Base-by-base conservation (phyloP, 2,888 invertebrate genomes). In the Griposia aprilina region DNA sequence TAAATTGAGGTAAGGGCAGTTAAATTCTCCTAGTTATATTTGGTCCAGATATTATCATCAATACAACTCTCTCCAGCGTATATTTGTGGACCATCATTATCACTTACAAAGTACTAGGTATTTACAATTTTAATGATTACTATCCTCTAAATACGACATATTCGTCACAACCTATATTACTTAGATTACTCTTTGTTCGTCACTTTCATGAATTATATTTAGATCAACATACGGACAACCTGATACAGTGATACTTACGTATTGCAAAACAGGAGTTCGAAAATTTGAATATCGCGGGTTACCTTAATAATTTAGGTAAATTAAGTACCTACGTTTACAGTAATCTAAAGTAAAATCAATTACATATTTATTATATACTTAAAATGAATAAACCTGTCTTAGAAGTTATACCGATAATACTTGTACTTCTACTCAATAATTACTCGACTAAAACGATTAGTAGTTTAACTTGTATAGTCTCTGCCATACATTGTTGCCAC, bases 361-460 rank as follows among this genome's bases (percentile, higher is more conserved):
- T 26, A 48, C 20, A 0, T 67, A 30, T 26, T 7, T 48, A 66
- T 11, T 20, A n/a, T n/a, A 65, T 15, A 15, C 1, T 26, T 26
- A 48, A 11, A 20, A 45, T n/a, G 10, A 66, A 48, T 23, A 67
- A 30, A 50, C 50, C 50, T 67, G 5, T 15, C 8, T 2, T 1
- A 23, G 11, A 30, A 50, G 10, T 23, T 17, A 15, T 2, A 30
- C 6, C 23, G 50, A 15, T 30, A 52, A 41, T 41, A 41, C 30
- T 36, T 15, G 23, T 36, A 23, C 8, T 15, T 65, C 15, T 50
- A 30, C 23, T 36, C 10, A 15, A 15, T 6, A 4, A 52, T 36
- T 55, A 69, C n/a, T 69, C 69, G 69, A 69, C 69, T 69, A 69
- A 68, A 57, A 57, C 7, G 6, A 36, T 36, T 57, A 6, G 15